Conservation (phyloP, 64 coral and sea anemone species). For the Platygyra sinensis region DNA sequence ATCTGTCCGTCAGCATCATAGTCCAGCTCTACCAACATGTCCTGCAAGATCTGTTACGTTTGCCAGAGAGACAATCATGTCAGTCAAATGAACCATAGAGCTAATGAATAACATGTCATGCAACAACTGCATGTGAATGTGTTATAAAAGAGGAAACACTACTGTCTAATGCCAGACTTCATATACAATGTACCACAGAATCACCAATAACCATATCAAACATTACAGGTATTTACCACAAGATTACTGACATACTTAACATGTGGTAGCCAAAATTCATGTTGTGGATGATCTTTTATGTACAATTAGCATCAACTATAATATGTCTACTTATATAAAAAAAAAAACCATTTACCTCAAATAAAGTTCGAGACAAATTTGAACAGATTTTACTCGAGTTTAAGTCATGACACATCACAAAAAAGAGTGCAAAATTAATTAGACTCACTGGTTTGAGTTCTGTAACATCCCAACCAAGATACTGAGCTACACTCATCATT, state of each 20-base stretch:
- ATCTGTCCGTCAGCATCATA: conserved; percentile 94
- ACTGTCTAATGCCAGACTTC: neutral
- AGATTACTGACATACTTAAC: neutral
- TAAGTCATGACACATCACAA: neutral
- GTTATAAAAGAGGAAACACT: too few species aligned
- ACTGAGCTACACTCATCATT: conserved; percentile 99
- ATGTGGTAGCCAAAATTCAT: too few species aligned
- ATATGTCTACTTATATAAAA: too few species aligned
- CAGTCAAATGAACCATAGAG: neutral
- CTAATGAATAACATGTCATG: too few species aligned
- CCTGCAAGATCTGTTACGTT: conserved; percentile 79
- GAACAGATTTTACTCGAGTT: too few species aligned
- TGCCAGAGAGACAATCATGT: neutral
- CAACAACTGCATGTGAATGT: too few species aligned
- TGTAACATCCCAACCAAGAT: conserved; percentile 98
- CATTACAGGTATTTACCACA: conserved; percentile 35
- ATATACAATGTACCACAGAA: conserved; percentile 65
- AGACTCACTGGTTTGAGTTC: conserved; percentile 96
- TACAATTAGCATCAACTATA: too few species aligned
- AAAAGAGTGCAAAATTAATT: neutral
- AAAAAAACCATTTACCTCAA: too few species aligned
- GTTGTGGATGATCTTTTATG: too few species aligned
- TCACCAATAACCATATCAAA: conserved; percentile 62
- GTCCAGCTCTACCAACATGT: conserved; percentile 98
- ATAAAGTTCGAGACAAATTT: too few species aligned